phyloP scores from a whole-genome alignment of 1,140 invertebrate genomes.

The Elymnias hypermnestra region DNA sequence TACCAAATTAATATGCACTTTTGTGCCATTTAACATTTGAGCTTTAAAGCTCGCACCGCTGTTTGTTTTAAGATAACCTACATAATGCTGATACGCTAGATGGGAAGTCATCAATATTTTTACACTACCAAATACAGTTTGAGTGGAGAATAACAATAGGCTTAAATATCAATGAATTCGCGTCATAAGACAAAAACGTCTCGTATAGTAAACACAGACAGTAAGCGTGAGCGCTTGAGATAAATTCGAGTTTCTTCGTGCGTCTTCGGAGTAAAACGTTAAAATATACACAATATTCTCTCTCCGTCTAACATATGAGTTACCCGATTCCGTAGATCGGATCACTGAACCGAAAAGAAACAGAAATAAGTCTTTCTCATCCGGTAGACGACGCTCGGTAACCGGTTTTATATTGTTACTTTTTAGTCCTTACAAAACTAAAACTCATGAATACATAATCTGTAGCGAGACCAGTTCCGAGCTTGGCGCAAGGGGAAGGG shows the following conservation, averaged over 20 bases:
- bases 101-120: conserved; percentile 7
- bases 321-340: conserved; percentile 48
- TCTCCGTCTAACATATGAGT: conserved; percentile 35
- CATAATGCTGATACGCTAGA: not conserved
- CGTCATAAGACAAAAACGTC: conserved; percentile 48
- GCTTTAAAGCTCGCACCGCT: conserved; percentile 6
- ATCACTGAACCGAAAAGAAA: conserved; percentile 71
- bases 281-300: conserved; percentile 19
- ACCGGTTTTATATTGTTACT: conserved; percentile 63
- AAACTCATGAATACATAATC: conserved; percentile 38
- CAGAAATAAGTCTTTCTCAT: conserved; percentile 62
- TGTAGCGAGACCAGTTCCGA: conserved; percentile 31
- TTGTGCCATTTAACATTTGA: not conserved
- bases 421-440: conserved; percentile 35
- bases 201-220: conserved; percentile 27
- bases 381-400: conserved; percentile 42
- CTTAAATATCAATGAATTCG: conserved; percentile 49
- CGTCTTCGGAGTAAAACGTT: conserved; percentile 3
- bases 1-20: conserved; percentile 1
- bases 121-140: conserved; percentile 27
- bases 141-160: conserved; percentile 19
- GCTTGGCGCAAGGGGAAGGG: too few relatives aligned
- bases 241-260: conserved; percentile 21
- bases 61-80: conserved; percentile 10
- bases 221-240: conserved; percentile 40